These are phyloP conservation scores for Clusia tigrina DNA, from an alignment of 2,888 invertebrate genomes.

Conservation along the genomic window DNA sequence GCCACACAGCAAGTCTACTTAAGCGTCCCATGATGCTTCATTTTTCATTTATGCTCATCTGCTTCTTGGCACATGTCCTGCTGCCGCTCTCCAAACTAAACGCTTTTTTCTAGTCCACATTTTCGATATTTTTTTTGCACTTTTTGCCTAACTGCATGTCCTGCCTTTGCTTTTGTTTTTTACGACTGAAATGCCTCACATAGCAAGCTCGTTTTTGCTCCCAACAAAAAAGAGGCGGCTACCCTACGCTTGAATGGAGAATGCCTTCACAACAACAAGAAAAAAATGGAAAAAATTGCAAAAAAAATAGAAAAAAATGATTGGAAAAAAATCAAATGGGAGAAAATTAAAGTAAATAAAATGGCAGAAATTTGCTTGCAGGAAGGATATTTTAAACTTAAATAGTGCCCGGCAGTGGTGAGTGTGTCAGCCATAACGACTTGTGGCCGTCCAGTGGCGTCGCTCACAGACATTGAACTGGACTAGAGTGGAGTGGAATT, in stretches of 20 bases:
- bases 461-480: not conserved
- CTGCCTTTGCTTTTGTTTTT: not conserved
- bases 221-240: no score
- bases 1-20: no score
- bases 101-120: conserved; percentile 2
- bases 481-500: not conserved
- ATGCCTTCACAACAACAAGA: no score
- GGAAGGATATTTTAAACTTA: conserved; percentile 2
- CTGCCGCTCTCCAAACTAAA: not conserved
- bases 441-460: conserved; percentile 5
- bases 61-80: conserved; percentile 6
- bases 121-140: not conserved
- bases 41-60: conserved; percentile 4
- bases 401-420: not conserved
- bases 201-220: not conserved
- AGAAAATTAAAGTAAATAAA: no score
- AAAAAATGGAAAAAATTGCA: not conserved
- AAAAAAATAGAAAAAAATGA: not conserved
- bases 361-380: no score
- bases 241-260: no score
- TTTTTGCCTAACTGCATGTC: not conserved
- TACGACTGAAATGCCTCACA: not conserved
- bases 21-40: not conserved
- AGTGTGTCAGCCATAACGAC: not conserved
- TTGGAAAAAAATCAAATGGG: no score